Conservation (phyloP, 2,113 vertebrate species). For the Pteronura brasiliensis region DNA sequence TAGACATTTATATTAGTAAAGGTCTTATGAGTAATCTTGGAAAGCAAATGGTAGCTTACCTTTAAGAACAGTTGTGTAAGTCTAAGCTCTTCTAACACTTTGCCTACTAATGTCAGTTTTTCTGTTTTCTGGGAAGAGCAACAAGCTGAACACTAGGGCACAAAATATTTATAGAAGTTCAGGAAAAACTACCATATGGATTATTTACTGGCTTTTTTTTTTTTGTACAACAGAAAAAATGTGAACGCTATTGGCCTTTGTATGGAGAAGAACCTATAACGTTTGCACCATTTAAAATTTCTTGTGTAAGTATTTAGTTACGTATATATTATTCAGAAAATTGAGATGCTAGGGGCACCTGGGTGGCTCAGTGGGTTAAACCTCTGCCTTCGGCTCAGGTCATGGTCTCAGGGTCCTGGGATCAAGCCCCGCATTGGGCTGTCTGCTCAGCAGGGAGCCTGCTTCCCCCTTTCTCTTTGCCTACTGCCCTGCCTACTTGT, state of each 20-base stretch:
- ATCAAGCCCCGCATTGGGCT: too few species aligned
- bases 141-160: neutral
- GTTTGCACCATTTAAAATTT: conserved; percentile 95
- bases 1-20: neutral
- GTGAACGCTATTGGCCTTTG: conserved; percentile 95
- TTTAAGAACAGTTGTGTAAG: neutral
- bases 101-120: neutral
- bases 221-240: conserved; percentile 93
- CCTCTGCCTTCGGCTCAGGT: too few species aligned
- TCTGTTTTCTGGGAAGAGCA: conserved; percentile 22
- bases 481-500: too few species aligned
- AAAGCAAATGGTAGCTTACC: neutral
- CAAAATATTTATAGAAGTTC: conserved; percentile 25
- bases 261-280: conserved; percentile 90
- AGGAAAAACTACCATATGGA: neutral
- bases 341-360: neutral
- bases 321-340: neutral
- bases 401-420: too few species aligned
- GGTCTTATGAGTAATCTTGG: neutral
- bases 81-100: neutral
- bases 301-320: conserved; percentile 91
- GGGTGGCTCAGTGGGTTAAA: too few species aligned
- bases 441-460: too few species aligned
- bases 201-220: conserved; percentile 28
- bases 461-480: too few species aligned